Evolutionary conservation across 2,888 invertebrate genomes (phyloP).

Genomic region (Boloria euphrosyne): DNA sequence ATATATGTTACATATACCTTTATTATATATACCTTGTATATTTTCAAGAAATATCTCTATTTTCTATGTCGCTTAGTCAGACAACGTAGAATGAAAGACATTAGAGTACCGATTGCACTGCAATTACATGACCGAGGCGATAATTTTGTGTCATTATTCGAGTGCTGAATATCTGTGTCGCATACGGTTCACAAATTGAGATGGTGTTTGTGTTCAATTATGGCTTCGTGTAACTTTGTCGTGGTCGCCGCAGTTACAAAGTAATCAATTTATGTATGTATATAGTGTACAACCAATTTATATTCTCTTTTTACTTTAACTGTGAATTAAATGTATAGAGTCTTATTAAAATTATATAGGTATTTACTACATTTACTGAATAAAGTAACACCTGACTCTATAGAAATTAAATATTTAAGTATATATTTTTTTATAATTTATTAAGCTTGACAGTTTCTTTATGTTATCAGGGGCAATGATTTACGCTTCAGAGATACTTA

Average conservation of each 20-base stretch:
- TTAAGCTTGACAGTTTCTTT: no score
- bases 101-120: conserved; percentile 53
- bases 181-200: conserved; percentile 39
- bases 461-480: no score
- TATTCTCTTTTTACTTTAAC: background rate
- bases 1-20: no score
- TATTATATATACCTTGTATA: no score
- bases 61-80: conserved; percentile 43
- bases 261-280: conserved; percentile 15
- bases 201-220: conserved; percentile 39
- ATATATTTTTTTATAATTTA: no score
- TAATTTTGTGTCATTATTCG: conserved; percentile 68
- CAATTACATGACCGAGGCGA: conserved; percentile 64
- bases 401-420: no score
- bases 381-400: no score
- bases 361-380: no score
- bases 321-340: background rate
- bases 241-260: background rate
- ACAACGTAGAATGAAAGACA: conserved; percentile 22
- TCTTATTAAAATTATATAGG: no score
- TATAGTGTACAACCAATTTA: background rate
- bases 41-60: conserved; percentile 13
- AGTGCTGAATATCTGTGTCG: conserved; percentile 42
- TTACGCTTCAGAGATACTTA: no score
- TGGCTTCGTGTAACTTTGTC: conserved; percentile 28